Conservation (phyloP, 1,140 invertebrate genomes). For the Mamestra configurata region DNA sequence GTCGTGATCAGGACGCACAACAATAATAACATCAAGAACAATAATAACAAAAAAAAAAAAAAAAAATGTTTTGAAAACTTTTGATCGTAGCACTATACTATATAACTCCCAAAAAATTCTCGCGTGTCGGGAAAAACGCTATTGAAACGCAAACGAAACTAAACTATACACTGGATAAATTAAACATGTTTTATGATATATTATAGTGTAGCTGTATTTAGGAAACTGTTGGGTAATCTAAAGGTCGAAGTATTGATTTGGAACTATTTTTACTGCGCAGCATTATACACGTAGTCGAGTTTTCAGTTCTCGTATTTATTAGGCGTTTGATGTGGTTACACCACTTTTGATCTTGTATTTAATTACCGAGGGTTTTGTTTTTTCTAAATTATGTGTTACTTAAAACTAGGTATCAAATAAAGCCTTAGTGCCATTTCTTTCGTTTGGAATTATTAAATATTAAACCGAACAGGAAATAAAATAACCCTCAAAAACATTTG, state of each 20-base stretch:
- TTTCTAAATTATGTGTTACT: too few species aligned
- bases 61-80: neutral
- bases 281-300: neutral
- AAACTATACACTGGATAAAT: neutral
- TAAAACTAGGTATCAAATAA: too few species aligned
- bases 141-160: neutral
- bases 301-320: too few species aligned
- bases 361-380: too few species aligned
- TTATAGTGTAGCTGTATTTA: neutral
- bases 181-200: neutral
- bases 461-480: too few species aligned
- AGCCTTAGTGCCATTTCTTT: too few species aligned
- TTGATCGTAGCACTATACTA: neutral
- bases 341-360: too few species aligned
- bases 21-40: neutral
- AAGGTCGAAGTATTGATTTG: neutral
- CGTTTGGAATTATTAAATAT: too few species aligned
- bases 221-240: neutral
- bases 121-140: neutral
- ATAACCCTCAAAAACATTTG: too few species aligned
- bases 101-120: neutral
- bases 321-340: too few species aligned
- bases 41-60: neutral
- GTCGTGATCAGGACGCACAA: neutral
- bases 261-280: neutral